Base-by-base conservation (phyloP, 2,888 invertebrate genomes). In the Epinotia ramella region DNA sequence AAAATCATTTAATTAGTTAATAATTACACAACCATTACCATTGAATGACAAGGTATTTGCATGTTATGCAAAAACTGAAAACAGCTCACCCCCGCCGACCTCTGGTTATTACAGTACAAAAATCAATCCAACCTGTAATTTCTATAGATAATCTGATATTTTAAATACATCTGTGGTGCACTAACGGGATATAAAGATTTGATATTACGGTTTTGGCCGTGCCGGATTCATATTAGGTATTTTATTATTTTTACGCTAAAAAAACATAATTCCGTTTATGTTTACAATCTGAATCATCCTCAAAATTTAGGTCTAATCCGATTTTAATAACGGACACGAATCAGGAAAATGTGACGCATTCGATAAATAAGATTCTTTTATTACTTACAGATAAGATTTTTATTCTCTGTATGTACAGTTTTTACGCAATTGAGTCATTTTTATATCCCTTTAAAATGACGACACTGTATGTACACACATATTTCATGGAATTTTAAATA, bases 181-280 rank as follows among this genome's bases (percentile, higher is more conserved):
- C 66, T 53, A 33, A 53, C 53, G 28, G n/a, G 53, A n/a, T 53
- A 53, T 53, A 66, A n/a, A 65, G 1, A 24, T 16, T 49, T 16
- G 6, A 65, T 44, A 65, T 65, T 65, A 64, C 12, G 7, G 40
- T 13, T 12, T 12, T 20, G 20, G 24, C 13, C 24, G 13, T 20
- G 46, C 46, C 24, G 28, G 16, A 13, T n/a, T n/a, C 64, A 5
- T 20, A 64, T 40, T 33, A 18, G 2, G 4, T 13, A 20, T 65
- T 65, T 65, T 65, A 65, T 65, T 28, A 28, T n/a, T 65, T 65
- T 65, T 49, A 63, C 9, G 11, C 33, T 44, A 11, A 13, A 63
- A 18, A 28, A 18, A n/a, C 5, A 63, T 33, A 40, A 33, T 40
- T 33, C 13, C 16, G 5, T 28, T 13, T 44, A 12, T 11, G 20